Conservation (phyloP, 2,888 invertebrate species). For the Amorpha juglandis region DNA sequence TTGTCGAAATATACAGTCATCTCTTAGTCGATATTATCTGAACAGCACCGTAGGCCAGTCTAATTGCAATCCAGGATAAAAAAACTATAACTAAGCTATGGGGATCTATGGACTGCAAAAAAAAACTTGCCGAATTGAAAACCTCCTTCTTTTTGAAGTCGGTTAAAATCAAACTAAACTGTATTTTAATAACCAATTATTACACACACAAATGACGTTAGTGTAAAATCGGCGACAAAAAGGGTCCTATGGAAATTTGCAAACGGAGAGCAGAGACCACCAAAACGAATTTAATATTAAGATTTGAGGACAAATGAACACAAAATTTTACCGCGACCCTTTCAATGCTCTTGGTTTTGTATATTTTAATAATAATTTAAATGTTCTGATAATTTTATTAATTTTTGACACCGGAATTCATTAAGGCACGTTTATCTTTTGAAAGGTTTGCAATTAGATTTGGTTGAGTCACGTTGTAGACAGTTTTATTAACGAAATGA, state of each 20-base stretch:
- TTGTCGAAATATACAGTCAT: too few species aligned
- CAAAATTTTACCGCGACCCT: slow-evolving; percentile 1
- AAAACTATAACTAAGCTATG: too few species aligned
- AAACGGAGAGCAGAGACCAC: background rate
- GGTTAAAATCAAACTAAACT: too few species aligned
- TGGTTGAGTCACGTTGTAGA: too few species aligned
- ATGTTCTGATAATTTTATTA: background rate
- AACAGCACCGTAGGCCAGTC: too few species aligned
- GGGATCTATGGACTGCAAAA: too few species aligned
- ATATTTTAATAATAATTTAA: background rate
- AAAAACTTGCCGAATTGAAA: too few species aligned
- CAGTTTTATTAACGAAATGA: too few species aligned
- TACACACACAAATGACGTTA: background rate
- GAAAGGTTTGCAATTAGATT: too few species aligned
- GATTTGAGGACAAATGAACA: slow-evolving; percentile 14
- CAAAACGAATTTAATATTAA: slow-evolving; percentile 9
- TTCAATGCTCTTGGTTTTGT: background rate
- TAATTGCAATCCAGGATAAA: too few species aligned
- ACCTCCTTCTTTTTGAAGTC: too few species aligned
- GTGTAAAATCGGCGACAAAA: slow-evolving; percentile 15
- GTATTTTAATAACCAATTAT: slow-evolving; percentile 3
- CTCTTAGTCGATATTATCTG: too few species aligned
- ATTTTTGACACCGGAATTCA: background rate
- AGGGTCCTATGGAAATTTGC: slow-evolving; percentile 2
- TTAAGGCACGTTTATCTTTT: background rate